Percentiles rank a stretch among this genome's conserved stretches.
These are phyloP conservation scores for Bubo blakistoni DNA, from an alignment of 2,113 vertebrate genomes.

Conservation along the genomic window DNA sequence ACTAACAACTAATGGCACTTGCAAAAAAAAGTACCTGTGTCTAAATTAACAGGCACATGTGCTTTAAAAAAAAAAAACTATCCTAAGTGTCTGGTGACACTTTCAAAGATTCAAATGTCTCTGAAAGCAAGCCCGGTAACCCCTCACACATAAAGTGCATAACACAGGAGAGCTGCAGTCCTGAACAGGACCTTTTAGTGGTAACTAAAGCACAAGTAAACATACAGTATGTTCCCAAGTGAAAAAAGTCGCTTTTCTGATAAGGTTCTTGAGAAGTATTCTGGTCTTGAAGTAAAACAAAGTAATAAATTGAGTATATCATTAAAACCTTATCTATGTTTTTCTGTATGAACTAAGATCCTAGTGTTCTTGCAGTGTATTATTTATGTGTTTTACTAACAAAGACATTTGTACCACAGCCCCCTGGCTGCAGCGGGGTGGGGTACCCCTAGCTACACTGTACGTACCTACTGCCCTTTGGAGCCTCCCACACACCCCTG, in stretches of 20 bases:
- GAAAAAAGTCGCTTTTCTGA: neutral
- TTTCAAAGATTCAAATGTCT: neutral
- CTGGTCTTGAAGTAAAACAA: neutral
- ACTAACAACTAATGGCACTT: neutral
- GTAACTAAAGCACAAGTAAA: neutral
- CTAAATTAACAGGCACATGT: neutral
- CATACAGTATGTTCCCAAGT: fast-evolving
- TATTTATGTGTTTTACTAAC: neutral
- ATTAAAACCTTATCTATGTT: neutral
- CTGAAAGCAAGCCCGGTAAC: neutral
- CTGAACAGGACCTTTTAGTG: neutral
- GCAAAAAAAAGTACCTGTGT: neutral
- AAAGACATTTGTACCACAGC: neutral
- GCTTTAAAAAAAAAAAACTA: neutral
- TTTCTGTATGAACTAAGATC: neutral
- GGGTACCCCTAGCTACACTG: neutral
- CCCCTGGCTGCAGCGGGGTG: neutral
- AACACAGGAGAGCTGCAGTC: neutral
- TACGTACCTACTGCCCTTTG: neutral
- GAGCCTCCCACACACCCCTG: neutral
- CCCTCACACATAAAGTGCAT: fast-evolving
- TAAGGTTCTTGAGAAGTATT: neutral
- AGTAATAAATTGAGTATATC: neutral
- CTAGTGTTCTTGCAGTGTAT: neutral
- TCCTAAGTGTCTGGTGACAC: neutral